Percentiles rank a stretch among this genome's conserved stretches.
These are phyloP conservation scores for Rhinolophus ferrumequinum DNA, from an alignment of 2,113 vertebrate genomes.

Conservation along the genomic window DNA sequence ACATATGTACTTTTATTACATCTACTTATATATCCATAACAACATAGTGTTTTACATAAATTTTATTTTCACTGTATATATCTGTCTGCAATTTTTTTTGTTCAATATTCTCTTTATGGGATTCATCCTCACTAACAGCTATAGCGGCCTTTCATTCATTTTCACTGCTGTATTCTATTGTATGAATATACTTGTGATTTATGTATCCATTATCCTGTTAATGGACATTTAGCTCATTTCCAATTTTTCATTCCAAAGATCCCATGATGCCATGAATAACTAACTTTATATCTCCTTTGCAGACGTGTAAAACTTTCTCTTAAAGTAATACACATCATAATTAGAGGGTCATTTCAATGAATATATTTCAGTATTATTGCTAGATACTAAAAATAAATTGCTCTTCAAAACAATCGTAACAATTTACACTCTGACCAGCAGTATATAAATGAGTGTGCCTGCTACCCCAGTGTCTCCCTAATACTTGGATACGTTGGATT, in stretches of 20 bases:
- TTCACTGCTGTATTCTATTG: background rate
- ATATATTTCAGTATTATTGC: background rate
- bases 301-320: background rate
- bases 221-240: background rate
- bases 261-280: background rate
- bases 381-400: constrained; percentile 1
- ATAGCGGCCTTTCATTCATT: background rate
- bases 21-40: background rate
- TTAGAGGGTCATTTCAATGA: constrained; percentile 5
- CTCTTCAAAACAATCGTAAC: background rate
- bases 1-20: background rate
- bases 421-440: background rate
- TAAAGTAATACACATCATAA: background rate
- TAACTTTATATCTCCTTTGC: background rate
- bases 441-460: background rate
- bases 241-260: constrained; percentile 20
- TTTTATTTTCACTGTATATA: background rate
- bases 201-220: background rate
- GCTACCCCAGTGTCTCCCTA: background rate
- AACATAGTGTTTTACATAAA: constrained; percentile 2
- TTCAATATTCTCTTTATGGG: background rate
- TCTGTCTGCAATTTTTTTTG: background rate
- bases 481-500: background rate
- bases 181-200: constrained; percentile 14
- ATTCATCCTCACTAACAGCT: background rate